These are phyloP conservation scores for Notiomystis cincta DNA, from an alignment of 2,113 vertebrate species.

Conservation along the genomic window DNA sequence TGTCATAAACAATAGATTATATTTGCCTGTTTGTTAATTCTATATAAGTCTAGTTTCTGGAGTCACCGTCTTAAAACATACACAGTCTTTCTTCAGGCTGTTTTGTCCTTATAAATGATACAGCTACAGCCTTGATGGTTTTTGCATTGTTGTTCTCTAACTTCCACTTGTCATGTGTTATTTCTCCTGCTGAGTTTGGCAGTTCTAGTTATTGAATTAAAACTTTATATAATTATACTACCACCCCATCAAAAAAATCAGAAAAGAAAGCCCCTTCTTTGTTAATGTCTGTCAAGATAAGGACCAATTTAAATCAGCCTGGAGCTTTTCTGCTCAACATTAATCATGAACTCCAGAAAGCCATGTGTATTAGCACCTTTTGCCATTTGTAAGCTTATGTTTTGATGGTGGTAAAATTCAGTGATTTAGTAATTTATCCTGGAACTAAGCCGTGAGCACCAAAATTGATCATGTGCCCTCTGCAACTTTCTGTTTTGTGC, in stretches of 20 bases:
- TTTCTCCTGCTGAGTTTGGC: not conserved
- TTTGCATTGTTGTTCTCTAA: not conserved
- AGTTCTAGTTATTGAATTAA: not conserved
- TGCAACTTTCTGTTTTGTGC: not conserved
- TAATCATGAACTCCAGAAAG: not conserved
- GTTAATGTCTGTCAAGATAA: not conserved
- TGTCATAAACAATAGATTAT: not conserved
- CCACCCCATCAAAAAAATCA: not conserved
- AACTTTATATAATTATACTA: not conserved
- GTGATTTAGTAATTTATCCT: not conserved
- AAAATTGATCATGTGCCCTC: not conserved
- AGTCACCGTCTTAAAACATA: not conserved
- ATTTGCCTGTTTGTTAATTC: not conserved
- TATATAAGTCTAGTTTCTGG: not conserved
- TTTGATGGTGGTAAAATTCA: not conserved
- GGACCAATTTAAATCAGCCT: not conserved
- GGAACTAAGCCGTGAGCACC: not conserved
- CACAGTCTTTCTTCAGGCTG: not conserved
- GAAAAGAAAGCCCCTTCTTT: not conserved
- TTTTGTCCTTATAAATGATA: not conserved
- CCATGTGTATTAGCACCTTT: not conserved
- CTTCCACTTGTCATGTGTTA: not conserved
- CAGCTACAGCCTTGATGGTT: not conserved
- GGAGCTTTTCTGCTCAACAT: not conserved
- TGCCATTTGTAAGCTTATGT: not conserved